A percentile compares a stretch with the other conserved stretches of the same genome.
Conservation (phyloP, 2,113 vertebrate species). For the Melanerpes formicivorus region DNA sequence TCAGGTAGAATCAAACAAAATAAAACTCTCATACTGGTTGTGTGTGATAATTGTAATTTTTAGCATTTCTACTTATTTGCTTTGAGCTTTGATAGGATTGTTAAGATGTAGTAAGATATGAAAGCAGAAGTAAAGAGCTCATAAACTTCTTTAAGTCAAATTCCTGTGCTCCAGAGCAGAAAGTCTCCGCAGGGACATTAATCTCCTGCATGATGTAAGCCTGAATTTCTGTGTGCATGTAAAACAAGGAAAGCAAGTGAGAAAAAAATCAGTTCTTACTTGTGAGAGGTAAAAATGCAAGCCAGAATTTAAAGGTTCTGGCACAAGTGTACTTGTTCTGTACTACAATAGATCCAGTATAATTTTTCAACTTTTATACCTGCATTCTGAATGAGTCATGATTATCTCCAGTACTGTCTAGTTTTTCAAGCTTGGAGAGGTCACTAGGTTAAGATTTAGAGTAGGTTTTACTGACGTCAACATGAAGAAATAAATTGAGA, state of each 20-base stretch:
- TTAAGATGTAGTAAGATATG: background rate
- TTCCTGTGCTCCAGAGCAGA: constrained; percentile 8
- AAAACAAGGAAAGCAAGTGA: constrained; percentile 37
- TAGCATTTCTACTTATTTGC: background rate
- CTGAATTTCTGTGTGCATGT: constrained; percentile 5
- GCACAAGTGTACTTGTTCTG: background rate
- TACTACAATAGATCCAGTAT: background rate
- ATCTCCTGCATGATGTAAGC: constrained; percentile 21
- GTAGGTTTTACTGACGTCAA: constrained; percentile 54
- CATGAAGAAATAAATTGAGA: constrained; percentile 16
- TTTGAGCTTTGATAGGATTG: background rate
- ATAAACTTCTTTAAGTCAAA: constrained; percentile 25
- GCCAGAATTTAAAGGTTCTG: background rate
- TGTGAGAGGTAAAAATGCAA: background rate
- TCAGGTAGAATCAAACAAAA: background rate
- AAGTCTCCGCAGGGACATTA: constrained; percentile 32
- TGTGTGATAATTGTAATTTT: background rate
- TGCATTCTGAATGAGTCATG: constrained; percentile 55
- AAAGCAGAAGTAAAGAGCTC: background rate
- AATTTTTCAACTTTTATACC: constrained; percentile 14
- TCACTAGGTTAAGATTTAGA: constrained; percentile 64
- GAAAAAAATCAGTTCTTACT: background rate
- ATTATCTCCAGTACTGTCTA: constrained; percentile 27
- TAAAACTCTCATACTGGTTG: background rate
- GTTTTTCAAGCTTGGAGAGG: constrained; percentile 55